Evolutionary conservation across 1,140 invertebrate species (phyloP).

Genomic region (Palaemon carinicauda): DNA sequence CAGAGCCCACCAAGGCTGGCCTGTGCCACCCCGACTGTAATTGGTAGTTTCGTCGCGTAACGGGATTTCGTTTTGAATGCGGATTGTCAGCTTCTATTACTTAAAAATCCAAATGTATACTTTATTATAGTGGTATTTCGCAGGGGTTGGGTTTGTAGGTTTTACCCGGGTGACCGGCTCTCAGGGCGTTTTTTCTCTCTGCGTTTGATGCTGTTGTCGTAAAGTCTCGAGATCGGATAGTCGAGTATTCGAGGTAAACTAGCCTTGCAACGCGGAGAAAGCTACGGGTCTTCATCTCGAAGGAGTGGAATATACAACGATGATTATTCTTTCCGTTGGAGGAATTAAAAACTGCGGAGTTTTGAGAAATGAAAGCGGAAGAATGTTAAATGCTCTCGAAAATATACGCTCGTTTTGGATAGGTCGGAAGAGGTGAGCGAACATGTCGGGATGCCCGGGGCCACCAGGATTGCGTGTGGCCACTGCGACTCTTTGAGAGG

Average conservation of each 20-base stretch:
- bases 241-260: too few relatives aligned
- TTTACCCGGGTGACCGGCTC: background rate
- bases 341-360: too few relatives aligned
- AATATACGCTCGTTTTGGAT: background rate
- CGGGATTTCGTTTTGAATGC: constrained; percentile 39
- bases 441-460: background rate
- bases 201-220: too few relatives aligned
- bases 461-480: background rate
- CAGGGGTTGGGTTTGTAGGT: constrained; percentile 37
- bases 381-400: background rate
- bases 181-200: too few relatives aligned
- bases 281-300: too few relatives aligned
- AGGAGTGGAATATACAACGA: too few relatives aligned
- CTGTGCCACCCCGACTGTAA: background rate
- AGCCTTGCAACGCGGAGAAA: too few relatives aligned
- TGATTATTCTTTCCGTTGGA: too few relatives aligned
- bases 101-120: constrained; percentile 35
- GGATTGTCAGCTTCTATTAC: constrained; percentile 42
- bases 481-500: background rate
- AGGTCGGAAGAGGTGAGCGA: background rate
- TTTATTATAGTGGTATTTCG: constrained; percentile 33
- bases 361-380: background rate
- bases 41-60: constrained; percentile 22
- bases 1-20: too few relatives aligned
- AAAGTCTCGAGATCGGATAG: too few relatives aligned